These are phyloP conservation scores for Sphaerophoria taeniata DNA, from an alignment of 2,888 invertebrate genomes.

Conservation along the genomic window DNA sequence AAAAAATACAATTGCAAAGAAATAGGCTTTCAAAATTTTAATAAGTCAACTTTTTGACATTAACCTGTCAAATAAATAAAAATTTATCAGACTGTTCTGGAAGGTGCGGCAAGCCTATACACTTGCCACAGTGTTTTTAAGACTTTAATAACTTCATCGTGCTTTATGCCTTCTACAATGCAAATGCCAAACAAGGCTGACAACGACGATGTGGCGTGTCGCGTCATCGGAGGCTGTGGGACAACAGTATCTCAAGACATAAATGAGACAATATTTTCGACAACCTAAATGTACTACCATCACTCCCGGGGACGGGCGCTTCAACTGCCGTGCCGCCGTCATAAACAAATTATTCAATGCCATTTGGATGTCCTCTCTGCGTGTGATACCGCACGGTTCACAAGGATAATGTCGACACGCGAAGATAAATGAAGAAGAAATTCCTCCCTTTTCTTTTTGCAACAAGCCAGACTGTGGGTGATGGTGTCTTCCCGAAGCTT, in stretches of 20 bases:
- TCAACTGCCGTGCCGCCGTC: conserved; percentile 39
- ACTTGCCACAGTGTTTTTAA: conserved; percentile 30
- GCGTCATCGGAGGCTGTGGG: conserved; percentile 1
- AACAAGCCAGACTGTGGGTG: background rate
- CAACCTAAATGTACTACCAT: too few species aligned
- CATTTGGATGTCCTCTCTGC: conserved; percentile 64
- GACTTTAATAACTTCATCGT: conserved; percentile 75
- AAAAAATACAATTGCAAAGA: background rate
- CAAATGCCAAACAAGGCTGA: background rate
- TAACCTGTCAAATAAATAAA: conserved; percentile 78
- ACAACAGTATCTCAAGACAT: conserved; percentile 50
- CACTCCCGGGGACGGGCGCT: too few species aligned
- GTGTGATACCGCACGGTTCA: conserved; percentile 28
- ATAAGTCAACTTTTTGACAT: conserved; percentile 76
- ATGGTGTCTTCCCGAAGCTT: conserved; percentile 16
- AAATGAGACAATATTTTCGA: conserved; percentile 63
- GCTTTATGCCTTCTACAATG: conserved; percentile 53
- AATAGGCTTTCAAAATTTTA: conserved; percentile 67
- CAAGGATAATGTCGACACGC: conserved; percentile 73
- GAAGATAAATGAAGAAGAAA: conserved; percentile 75
- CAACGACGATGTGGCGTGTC: background rate
- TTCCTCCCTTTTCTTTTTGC: conserved; percentile 33
- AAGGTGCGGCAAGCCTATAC: conserved; percentile 44
- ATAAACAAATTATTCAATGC: conserved; percentile 76
- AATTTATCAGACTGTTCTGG: conserved; percentile 76